These are phyloP conservation scores for Mycalesis mineus DNA, from an alignment of 2,888 invertebrate genomes.

Conservation along the genomic window DNA sequence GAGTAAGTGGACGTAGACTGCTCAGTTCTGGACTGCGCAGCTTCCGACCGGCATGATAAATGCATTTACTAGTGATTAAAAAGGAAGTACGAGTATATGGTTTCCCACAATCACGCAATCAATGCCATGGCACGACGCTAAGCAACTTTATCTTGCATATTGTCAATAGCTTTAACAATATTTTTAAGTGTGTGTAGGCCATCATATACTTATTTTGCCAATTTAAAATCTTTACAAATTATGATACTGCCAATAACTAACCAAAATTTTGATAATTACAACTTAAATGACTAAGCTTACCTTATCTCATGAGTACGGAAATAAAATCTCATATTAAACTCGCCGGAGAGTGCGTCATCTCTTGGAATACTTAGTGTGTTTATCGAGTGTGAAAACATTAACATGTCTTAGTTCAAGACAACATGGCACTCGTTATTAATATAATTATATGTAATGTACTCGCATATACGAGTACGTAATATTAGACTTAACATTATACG, in stretches of 20 bases:
- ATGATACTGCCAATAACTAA: neutral
- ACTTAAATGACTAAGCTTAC: neutral
- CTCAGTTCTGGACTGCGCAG: too few species aligned
- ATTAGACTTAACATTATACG: too few species aligned
- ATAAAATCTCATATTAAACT: slow-evolving; percentile 14
- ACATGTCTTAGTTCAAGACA: neutral
- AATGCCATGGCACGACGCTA: too few species aligned
- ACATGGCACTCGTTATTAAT: neutral
- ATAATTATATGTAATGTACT: neutral
- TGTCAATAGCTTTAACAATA: too few species aligned
- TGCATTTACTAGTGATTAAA: too few species aligned
- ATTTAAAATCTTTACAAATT: neutral
- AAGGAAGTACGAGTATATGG: too few species aligned
- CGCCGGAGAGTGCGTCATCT: slow-evolving; percentile 24
- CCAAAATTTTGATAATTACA: neutral
- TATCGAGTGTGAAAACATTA: slow-evolving; percentile 26
- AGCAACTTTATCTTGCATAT: too few species aligned
- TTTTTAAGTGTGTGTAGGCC: too few species aligned
- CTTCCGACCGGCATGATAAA: too few species aligned
- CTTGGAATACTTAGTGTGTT: slow-evolving; percentile 25
- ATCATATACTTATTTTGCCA: too few species aligned
- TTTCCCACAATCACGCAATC: too few species aligned
- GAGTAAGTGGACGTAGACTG: too few species aligned
- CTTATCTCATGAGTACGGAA: slow-evolving; percentile 22
- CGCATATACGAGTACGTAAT: neutral